These are phyloP conservation scores for Synergus japonicus DNA, from an alignment of 2,888 invertebrate species.

Conservation along the genomic window DNA sequence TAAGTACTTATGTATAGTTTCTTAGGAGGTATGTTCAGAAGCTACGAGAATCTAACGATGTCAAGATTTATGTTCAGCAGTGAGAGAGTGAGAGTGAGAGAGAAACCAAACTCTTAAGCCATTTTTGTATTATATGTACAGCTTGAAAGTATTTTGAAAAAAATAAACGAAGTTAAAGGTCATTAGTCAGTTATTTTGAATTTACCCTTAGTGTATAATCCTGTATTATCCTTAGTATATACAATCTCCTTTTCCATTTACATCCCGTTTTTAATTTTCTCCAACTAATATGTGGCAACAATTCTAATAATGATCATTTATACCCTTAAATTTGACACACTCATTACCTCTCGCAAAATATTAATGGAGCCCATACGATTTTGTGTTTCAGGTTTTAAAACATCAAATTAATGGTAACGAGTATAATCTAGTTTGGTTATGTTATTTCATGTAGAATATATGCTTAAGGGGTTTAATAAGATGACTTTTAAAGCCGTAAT, in stretches of 20 bases:
- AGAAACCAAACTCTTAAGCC: slow-evolving; percentile 53
- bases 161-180: slow-evolving; percentile 74
- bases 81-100: slow-evolving; percentile 61
- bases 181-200: slow-evolving; percentile 73
- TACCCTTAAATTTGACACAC: slow-evolving; percentile 45
- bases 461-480: slow-evolving; percentile 49
- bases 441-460: slow-evolving; percentile 59
- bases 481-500: neutral
- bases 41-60: slow-evolving; percentile 29
- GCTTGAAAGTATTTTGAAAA: slow-evolving; percentile 66
- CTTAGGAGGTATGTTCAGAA: slow-evolving; percentile 29
- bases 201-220: slow-evolving; percentile 49
- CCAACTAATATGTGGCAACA: slow-evolving; percentile 13
- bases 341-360: slow-evolving; percentile 44
- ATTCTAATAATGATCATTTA: slow-evolving; percentile 20
- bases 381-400: slow-evolving; percentile 76
- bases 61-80: slow-evolving; percentile 43
- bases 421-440: slow-evolving; percentile 68
- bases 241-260: slow-evolving; percentile 42
- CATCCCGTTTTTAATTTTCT: slow-evolving; percentile 49
- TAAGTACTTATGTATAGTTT: slow-evolving; percentile 36
- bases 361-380: slow-evolving; percentile 70
- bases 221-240: slow-evolving; percentile 58
- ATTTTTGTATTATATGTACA: slow-evolving; percentile 70
- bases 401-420: slow-evolving; percentile 76